Percentiles rank a stretch among this genome's conserved stretches.
These are phyloP conservation scores for Montipora cactus DNA, from an alignment of 64 coral and sea anemone genomes.

Conservation along the genomic window DNA sequence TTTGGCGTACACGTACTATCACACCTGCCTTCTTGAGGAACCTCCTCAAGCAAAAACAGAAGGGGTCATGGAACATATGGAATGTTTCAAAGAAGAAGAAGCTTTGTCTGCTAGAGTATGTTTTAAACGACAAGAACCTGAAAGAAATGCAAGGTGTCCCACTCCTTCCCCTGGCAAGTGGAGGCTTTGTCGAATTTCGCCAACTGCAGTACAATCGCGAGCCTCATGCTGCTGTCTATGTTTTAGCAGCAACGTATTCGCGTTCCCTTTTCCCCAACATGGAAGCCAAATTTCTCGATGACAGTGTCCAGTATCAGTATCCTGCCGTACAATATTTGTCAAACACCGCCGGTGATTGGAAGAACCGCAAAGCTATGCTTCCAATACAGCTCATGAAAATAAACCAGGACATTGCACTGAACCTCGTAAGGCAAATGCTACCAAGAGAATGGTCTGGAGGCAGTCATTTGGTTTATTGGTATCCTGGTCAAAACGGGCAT, in stretches of 20 bases:
- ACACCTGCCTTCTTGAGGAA: constrained; percentile 35
- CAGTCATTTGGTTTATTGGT: constrained; percentile 59
- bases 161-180: constrained; percentile 82
- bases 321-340: constrained; percentile 23
- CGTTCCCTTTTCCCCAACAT: constrained; percentile 76
- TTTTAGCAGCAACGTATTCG: constrained; percentile 30
- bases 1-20: constrained; percentile 4
- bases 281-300: constrained; percentile 78
- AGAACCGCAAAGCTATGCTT: neutral
- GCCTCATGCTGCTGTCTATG: constrained; percentile 58
- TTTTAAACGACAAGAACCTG: constrained; percentile 62
- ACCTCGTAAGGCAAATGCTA: constrained; percentile 41
- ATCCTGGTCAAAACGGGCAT: constrained; percentile 40
- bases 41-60: constrained; percentile 34
- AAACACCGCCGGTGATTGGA: constrained; percentile 21
- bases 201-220: constrained; percentile 9
- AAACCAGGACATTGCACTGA: constrained; percentile 29
- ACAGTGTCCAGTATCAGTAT: neutral
- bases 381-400: constrained; percentile 14
- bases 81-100: constrained; percentile 37
- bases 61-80: constrained; percentile 31
- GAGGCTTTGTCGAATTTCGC: constrained; percentile 75
- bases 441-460: constrained; percentile 37
- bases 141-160: constrained; percentile 59
- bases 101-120: constrained; percentile 76